Percentiles rank a stretch among this genome's conserved stretches.
These are phyloP conservation scores for Helicoverpa armigera DNA, from an alignment of 1,140 invertebrate species.

Conservation along the genomic window DNA sequence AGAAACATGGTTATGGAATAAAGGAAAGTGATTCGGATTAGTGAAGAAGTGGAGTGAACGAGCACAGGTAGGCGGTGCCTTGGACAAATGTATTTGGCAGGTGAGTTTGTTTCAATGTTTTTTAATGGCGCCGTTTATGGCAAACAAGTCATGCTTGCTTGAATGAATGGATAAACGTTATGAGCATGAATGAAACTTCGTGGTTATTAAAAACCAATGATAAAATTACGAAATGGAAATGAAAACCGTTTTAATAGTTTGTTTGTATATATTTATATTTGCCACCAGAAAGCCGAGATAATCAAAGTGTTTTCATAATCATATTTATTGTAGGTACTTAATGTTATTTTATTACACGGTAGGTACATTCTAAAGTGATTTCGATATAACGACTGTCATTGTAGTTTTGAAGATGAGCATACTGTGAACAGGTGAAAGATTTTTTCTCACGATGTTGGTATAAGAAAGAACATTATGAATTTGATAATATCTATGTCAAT, in stretches of 20 bases:
- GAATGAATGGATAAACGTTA: no score
- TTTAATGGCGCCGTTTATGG: not conserved
- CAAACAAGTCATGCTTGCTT: not conserved
- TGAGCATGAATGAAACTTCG: no score
- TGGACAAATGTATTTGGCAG: slow-evolving; percentile 31
- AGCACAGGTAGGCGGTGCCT: slow-evolving; percentile 11
- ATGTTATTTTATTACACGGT: not conserved
- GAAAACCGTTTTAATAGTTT: no score
- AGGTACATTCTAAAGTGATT: not conserved
- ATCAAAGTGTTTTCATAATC: not conserved
- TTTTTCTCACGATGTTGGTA: not conserved
- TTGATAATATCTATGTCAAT: no score
- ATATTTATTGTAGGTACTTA: not conserved
- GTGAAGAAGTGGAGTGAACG: slow-evolving; percentile 33
- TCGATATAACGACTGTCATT: slow-evolving; percentile 7
- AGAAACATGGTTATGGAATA: slow-evolving; percentile 18
- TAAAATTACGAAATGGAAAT: no score
- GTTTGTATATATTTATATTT: no score
- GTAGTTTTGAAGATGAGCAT: not conserved
- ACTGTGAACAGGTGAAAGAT: not conserved
- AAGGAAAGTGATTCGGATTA: slow-evolving; percentile 41
- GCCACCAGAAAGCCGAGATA: not conserved
- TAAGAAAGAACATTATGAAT: not conserved
- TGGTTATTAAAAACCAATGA: no score
- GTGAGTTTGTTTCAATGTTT: slow-evolving; percentile 13